phyloP scores from a whole-genome alignment of 2,113 vertebrate species.

The Phrynocephalus versicolor region DNA sequence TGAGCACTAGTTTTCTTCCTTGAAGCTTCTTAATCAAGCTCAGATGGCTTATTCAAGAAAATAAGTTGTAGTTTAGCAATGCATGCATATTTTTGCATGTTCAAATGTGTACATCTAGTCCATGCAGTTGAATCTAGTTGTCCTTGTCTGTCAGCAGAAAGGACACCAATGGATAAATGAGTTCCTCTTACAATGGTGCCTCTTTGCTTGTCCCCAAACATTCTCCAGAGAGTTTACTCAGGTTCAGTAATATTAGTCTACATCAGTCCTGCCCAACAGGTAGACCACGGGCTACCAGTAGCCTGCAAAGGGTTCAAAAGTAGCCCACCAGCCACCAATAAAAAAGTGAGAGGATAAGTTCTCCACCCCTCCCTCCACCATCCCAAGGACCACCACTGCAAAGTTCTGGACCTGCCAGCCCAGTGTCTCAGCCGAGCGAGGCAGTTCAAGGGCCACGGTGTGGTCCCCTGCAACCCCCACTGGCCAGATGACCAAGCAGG shows the following conservation, averaged over 20 bases:
- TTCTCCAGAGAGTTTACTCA: neutral
- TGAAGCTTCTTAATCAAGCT: slow-evolving; percentile 27
- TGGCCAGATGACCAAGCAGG: no score
- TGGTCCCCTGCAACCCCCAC: no score
- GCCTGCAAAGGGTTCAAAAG: no score
- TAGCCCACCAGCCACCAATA: no score
- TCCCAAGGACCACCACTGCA: no score
- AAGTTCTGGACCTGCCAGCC: no score
- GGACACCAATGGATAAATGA: neutral
- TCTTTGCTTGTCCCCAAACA: neutral
- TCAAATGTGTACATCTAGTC: neutral
- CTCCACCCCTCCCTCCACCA: no score
- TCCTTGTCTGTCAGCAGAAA: neutral
- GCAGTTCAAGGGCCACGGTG: no score
- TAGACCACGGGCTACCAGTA: no score
- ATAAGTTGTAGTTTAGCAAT: neutral
- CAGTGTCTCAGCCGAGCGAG: no score
- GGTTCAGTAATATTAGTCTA: neutral
- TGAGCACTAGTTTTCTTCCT: slow-evolving; percentile 4
- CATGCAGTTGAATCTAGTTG: neutral
- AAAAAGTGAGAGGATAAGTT: no score
- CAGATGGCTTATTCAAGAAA: neutral
- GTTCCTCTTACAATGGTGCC: neutral
- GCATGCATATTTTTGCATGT: neutral
- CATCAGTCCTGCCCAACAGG: no score